Evolutionary conservation across 2,888 invertebrate genomes (phyloP).

Genomic region (Ceramica pisi): DNA sequence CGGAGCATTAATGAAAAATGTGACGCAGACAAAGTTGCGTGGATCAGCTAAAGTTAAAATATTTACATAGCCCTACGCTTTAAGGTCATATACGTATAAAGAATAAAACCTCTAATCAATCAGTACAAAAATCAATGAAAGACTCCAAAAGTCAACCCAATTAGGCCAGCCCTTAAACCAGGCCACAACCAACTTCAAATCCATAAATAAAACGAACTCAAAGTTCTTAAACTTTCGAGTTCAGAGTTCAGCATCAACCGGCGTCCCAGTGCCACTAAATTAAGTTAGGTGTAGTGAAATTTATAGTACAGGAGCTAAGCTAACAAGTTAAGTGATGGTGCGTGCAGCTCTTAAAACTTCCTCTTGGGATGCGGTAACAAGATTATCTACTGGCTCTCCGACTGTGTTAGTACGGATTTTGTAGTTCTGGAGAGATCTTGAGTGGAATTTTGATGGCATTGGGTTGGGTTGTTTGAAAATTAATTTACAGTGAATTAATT

Average conservation of each 20-base stretch:
- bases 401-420: conserved; percentile 31
- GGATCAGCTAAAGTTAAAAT: too few relatives aligned
- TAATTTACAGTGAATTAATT: too few relatives aligned
- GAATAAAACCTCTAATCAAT: neutral
- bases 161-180: neutral
- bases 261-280: conserved; percentile 62
- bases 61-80: too few relatives aligned
- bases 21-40: too few relatives aligned
- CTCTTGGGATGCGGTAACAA: conserved; percentile 27
- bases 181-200: conserved; percentile 7
- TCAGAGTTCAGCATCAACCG: conserved; percentile 29
- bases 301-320: conserved; percentile 68
- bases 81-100: too few relatives aligned
- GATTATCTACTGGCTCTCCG: conserved; percentile 38
- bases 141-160: neutral
- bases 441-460: conserved; percentile 3
- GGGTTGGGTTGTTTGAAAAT: neutral
- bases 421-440: conserved; percentile 2
- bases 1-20: too few relatives aligned
- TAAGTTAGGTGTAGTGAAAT: conserved; percentile 73
- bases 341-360: conserved; percentile 60
- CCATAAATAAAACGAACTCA: conserved; percentile 46
- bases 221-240: conserved; percentile 37
- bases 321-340: conserved; percentile 69
- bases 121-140: neutral